Evolutionary conservation across 2,797 vertebrate genomes (phyloP).

Genomic region (Halcyon chelicuti): DNA sequence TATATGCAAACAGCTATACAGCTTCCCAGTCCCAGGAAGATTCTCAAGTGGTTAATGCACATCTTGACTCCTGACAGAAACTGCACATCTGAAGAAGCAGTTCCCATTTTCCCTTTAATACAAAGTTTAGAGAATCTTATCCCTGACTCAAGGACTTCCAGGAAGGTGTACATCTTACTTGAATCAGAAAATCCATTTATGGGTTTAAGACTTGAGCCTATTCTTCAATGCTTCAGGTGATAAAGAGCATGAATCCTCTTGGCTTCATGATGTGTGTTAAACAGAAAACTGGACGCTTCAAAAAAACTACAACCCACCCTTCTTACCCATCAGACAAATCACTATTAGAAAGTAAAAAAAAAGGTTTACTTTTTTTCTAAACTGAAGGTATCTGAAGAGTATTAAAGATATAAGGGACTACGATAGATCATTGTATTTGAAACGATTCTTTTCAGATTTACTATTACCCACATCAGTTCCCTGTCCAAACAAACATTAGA

Average conservation of each 20-base stretch:
- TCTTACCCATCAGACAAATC: neutral
- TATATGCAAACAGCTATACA: neutral
- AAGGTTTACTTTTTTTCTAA: too few relatives aligned
- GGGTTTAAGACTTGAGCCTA: neutral
- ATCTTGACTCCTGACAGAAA: neutral
- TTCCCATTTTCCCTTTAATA: neutral
- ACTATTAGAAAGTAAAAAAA: neutral
- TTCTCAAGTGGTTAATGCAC: neutral
- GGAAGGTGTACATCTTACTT: neutral
- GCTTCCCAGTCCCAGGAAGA: neutral
- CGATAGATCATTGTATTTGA: neutral
- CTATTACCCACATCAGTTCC: neutral
- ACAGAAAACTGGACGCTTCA: neutral
- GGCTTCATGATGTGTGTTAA: neutral
- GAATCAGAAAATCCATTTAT: neutral
- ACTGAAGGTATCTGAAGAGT: neutral
- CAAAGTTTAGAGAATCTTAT: neutral
- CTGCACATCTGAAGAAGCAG: neutral
- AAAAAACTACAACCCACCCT: neutral
- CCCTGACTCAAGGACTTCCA: neutral
- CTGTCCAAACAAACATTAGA: neutral
- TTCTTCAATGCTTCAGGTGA: neutral
- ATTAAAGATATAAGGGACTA: neutral
- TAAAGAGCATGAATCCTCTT: neutral
- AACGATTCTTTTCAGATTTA: neutral